Evolutionary conservation across 1,140 invertebrate species (phyloP).

Genomic region (Pogonus chalceus): DNA sequence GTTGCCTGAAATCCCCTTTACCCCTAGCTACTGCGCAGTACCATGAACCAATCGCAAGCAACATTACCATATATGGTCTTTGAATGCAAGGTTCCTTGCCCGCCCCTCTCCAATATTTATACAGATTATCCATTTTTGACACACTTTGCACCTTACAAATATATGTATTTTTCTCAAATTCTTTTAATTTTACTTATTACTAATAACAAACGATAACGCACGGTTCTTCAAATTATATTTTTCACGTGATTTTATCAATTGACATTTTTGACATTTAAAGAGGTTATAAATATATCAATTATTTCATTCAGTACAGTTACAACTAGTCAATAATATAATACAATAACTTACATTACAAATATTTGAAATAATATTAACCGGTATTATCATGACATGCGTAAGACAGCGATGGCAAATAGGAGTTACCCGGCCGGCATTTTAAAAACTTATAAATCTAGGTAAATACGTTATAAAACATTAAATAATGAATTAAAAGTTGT

Average conservation of each 20-base stretch:
- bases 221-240: neutral
- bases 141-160: constrained; percentile 11
- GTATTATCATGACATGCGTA: no score
- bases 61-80: constrained; percentile 36
- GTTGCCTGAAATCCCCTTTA: constrained; percentile 22
- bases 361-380: no score
- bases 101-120: constrained; percentile 10
- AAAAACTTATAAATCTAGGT: no score
- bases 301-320: no score
- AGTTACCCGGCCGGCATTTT: no score
- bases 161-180: neutral
- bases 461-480: no score
- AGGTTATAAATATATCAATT: no score
- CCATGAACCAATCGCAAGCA: constrained; percentile 30
- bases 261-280: no score
- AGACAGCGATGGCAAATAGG: no score
- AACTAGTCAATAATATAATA: no score
- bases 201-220: neutral
- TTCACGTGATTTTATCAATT: neutral
- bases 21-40: constrained; percentile 15
- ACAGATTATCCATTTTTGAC: constrained; percentile 2
- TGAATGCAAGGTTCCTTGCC: constrained; percentile 28
- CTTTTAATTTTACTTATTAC: neutral
- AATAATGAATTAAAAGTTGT: no score
- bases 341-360: no score